Conservation (phyloP, 2,888 invertebrate species). For the Ephialtes manifestator region DNA sequence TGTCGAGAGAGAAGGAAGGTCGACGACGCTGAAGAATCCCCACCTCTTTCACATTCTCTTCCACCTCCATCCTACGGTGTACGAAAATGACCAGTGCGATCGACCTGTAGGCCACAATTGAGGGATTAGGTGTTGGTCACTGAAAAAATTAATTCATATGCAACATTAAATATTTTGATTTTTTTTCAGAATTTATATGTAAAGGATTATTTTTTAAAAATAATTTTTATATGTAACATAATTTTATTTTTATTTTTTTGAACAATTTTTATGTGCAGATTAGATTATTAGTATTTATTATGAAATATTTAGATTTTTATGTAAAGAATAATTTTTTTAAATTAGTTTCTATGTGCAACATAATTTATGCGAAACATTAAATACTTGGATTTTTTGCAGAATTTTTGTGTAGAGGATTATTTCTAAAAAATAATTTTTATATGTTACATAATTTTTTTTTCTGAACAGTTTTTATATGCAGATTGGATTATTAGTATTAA, state of each 20-base stretch:
- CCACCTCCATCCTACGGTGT: conserved; percentile 25
- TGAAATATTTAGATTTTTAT: too few relatives aligned
- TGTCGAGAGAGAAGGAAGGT: conserved; percentile 64
- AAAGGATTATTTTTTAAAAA: neutral
- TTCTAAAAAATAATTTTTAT: neutral
- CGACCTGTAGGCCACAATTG: neutral
- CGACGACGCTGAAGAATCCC: conserved; percentile 33
- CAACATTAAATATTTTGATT: too few relatives aligned
- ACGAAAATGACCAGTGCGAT: conserved; percentile 1
- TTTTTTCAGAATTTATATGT: neutral
- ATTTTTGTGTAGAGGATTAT: neutral
- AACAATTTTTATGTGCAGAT: neutral
- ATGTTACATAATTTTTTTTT: neutral
- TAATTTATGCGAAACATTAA: too few relatives aligned
- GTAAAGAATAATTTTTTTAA: too few relatives aligned
- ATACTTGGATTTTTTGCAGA: too few relatives aligned
- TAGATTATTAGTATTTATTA: too few relatives aligned
- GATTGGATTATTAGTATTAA: too few relatives aligned
- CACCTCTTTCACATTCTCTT: conserved; percentile 64
- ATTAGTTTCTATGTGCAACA: too few relatives aligned
- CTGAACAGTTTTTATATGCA: neutral
- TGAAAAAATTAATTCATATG: too few relatives aligned
- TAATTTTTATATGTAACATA: neutral
- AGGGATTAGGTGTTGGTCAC: neutral
- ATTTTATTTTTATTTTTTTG: neutral